Conservation (phyloP, 2,888 invertebrate species). For the Cephus rjabovi region DNA sequence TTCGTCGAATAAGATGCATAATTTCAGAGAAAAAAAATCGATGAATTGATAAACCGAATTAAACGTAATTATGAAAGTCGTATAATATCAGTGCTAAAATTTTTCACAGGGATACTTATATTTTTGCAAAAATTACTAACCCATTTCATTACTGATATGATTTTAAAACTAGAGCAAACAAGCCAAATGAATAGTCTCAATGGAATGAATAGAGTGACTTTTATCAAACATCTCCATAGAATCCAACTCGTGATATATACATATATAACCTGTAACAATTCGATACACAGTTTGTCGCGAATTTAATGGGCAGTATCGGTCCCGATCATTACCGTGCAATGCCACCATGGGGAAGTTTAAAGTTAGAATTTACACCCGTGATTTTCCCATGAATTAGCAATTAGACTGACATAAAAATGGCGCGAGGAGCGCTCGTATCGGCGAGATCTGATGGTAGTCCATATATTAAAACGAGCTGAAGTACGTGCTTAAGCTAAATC, state of each 20-base stretch:
- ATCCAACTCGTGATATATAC: not conserved
- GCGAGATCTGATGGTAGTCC: not conserved
- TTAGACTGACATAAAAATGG: not conserved
- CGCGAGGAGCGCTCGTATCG: not conserved
- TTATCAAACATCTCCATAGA: not conserved
- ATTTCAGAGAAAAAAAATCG: no score
- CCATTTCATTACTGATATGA: not conserved
- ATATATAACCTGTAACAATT: not conserved
- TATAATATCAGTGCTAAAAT: not conserved
- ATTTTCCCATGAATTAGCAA: not conserved
- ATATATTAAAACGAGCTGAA: not conserved
- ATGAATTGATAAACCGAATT: no score
- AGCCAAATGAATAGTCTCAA: not conserved
- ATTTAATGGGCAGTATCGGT: not conserved
- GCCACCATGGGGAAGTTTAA: not conserved
- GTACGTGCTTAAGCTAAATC: constrained; percentile 19
- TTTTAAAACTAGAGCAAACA: not conserved
- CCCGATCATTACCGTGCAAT: not conserved
- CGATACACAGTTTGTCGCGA: not conserved
- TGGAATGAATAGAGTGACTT: not conserved
- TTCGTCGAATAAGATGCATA: not conserved
- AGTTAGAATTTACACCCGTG: not conserved
- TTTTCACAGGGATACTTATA: not conserved
- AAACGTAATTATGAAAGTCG: no score
- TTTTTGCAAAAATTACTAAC: not conserved